phyloP scores from a whole-genome alignment of 2,113 vertebrate species.

The Thamnophis sirtalis region DNA sequence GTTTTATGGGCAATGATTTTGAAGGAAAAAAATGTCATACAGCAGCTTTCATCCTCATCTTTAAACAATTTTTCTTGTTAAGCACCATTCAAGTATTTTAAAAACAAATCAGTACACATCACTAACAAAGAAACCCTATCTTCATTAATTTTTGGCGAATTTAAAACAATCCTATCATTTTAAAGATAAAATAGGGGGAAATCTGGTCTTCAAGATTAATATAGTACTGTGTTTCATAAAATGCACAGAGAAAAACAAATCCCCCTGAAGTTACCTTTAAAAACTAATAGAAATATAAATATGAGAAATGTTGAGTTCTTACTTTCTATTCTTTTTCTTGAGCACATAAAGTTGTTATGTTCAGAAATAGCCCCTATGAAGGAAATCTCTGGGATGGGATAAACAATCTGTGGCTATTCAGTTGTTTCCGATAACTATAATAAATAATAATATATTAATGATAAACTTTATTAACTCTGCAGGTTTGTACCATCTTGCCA shows the following conservation, averaged over 20 bases:
- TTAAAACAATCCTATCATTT: not conserved
- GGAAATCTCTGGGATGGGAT: not conserved
- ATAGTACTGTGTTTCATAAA: not conserved
- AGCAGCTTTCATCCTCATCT: not conserved
- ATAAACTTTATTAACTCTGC: not conserved
- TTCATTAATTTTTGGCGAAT: not conserved
- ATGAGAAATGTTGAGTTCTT: not conserved
- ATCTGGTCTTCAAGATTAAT: not conserved
- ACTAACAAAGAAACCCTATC: not conserved
- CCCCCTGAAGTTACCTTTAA: not conserved
- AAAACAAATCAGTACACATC: not conserved
- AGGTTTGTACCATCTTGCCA: not conserved
- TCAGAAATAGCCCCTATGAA: not conserved
- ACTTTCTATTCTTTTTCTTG: not conserved
- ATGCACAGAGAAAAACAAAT: not conserved
- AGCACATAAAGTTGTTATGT: not conserved
- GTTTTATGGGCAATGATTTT: not conserved
- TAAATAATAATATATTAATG: not conserved
- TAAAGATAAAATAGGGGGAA: not conserved
- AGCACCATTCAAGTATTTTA: not conserved
- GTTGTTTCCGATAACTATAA: not conserved
- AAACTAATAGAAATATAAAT: slow-evolving; percentile 11
- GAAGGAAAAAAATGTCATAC: not conserved
- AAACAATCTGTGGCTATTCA: not conserved
- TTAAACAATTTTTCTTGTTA: not conserved